Percentiles rank a stretch among this genome's conserved stretches.
Conservation (phyloP, 1,140 invertebrate species). For the Eulimnadia texana region DNA sequence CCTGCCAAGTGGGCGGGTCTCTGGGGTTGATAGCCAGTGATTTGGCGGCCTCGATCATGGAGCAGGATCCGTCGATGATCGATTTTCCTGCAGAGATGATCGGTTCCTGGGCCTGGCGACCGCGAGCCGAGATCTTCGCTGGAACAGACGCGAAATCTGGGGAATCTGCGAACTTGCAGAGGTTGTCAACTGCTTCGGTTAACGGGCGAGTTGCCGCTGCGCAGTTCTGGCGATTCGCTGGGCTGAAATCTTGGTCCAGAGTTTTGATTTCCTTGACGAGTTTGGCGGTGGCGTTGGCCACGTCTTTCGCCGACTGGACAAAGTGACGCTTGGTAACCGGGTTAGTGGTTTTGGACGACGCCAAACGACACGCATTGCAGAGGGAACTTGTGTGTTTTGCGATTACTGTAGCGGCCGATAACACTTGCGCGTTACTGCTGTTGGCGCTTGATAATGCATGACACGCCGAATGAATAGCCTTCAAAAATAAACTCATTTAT, state of each 20-base stretch:
- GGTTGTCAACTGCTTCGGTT: conserved; percentile 75
- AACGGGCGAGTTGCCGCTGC: conserved; percentile 68
- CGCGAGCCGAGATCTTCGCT: conserved; percentile 71
- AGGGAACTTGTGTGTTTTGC: conserved; percentile 92
- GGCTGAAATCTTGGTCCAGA: conserved; percentile 67
- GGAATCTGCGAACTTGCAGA: conserved; percentile 83
- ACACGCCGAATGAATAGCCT: conserved; percentile 74
- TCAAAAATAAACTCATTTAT: conserved; percentile 5
- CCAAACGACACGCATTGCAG: conserved; percentile 84
- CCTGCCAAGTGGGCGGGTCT: conserved; percentile 86
- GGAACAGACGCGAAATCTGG: conserved; percentile 85
- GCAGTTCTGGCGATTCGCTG: conserved; percentile 57
- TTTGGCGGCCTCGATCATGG: conserved; percentile 82
- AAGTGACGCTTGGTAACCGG: conserved; percentile 91
- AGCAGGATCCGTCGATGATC: conserved; percentile 68
- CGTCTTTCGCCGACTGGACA: conserved; percentile 92
- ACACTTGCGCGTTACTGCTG: conserved; percentile 66
- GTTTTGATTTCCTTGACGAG: conserved; percentile 91
- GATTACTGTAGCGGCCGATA: conserved; percentile 81
- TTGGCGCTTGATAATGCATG: conserved; percentile 56
- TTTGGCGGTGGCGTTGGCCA: conserved; percentile 87
- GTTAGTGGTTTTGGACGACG: conserved; percentile 81
- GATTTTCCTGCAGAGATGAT: conserved; percentile 60
- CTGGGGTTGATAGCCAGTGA: conserved; percentile 72
- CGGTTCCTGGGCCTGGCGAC: conserved; percentile 63